Evolutionary conservation across 2,113 vertebrate genomes (phyloP).

Genomic region (Gallinago media): DNA sequence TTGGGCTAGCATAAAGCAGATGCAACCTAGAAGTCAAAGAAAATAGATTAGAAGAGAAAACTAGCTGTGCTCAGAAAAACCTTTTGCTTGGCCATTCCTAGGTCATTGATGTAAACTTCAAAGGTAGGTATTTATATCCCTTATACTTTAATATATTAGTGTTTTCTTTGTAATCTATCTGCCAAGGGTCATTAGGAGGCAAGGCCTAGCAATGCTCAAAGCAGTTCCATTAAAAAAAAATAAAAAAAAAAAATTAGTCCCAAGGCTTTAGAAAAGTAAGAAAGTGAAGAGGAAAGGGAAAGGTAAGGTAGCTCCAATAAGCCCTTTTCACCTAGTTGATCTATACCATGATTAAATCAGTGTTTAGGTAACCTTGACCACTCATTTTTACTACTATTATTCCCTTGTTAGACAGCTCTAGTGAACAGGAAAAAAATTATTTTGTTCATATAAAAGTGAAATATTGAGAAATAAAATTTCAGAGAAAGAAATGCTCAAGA

Average conservation of each 20-base stretch:
- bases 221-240: not conserved
- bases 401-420: not conserved
- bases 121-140: constrained; percentile 20
- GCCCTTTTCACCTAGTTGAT: not conserved
- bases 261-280: not conserved
- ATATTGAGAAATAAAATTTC: not conserved
- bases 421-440: not conserved
- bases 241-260: not conserved
- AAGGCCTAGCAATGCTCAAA: not conserved
- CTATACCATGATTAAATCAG: not conserved
- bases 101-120: constrained; percentile 14
- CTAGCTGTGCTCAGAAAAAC: not conserved
- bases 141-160: not conserved
- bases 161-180: not conserved
- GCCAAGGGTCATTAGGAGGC: not conserved
- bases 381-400: not conserved
- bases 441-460: not conserved
- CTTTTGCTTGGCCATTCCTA: not conserved
- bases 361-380: not conserved
- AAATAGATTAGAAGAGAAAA: constrained; percentile 25
- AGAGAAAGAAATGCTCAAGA: not conserved
- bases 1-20: not conserved
- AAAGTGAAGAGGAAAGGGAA: not conserved
- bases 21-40: not conserved
- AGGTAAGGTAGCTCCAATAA: not conserved